These are phyloP conservation scores for Leptothorax acervorum DNA, from an alignment of 2,888 invertebrate species.

Conservation along the genomic window DNA sequence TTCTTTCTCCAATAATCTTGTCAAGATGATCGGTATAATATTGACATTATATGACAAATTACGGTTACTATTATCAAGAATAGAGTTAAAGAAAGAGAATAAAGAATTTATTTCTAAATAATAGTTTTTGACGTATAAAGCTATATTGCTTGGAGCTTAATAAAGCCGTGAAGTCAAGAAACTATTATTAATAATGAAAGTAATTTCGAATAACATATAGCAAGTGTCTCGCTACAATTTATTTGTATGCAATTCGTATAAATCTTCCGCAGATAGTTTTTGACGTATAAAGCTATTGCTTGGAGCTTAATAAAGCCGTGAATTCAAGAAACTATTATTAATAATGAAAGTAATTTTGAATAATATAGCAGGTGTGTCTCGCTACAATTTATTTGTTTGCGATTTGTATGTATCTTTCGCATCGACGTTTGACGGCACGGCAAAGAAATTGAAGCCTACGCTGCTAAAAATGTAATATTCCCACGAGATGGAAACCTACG, in stretches of 20 bases:
- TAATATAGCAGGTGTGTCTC: background rate
- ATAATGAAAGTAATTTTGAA: slow-evolving; percentile 7
- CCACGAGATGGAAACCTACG: slow-evolving; percentile 3
- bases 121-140: background rate
- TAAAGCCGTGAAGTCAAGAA: background rate
- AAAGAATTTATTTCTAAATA: slow-evolving; percentile 11
- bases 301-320: background rate
- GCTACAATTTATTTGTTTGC: background rate
- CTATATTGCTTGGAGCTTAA: background rate
- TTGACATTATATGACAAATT: slow-evolving; percentile 22
- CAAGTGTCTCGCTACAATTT: no score
- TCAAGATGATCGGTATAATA: background rate
- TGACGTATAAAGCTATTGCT: background rate
- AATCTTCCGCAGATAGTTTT: background rate
- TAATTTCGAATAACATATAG: no score
- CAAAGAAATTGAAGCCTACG: slow-evolving; percentile 24
- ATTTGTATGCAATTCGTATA: no score
- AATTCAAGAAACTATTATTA: background rate
- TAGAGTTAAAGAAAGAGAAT: background rate
- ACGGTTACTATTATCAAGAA: background rate
- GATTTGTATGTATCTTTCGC: background rate
- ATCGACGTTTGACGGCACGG: background rate
- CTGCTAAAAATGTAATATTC: slow-evolving; percentile 41
- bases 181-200: no score
- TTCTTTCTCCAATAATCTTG: background rate